A percentile compares a stretch with the other conserved stretches of the same genome.
These are phyloP conservation scores for Venustaconcha ellipsiformis DNA, from an alignment of 1,140 invertebrate species.

Conservation along the genomic window DNA sequence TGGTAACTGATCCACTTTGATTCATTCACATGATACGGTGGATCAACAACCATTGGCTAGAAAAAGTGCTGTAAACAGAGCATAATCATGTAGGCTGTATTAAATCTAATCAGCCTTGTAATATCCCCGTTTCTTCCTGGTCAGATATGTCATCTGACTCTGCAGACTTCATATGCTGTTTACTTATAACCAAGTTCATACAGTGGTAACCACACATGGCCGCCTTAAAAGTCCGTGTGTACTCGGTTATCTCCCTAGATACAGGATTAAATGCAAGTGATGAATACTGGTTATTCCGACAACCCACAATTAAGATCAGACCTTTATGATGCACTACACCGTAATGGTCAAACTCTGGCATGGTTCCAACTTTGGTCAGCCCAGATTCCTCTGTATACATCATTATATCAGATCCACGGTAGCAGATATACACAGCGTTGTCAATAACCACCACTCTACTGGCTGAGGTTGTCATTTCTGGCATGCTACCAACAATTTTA, in stretches of 20 bases:
- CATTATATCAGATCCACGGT: conserved; percentile 24
- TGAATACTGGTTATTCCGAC: conserved; percentile 28
- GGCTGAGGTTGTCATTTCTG: conserved; percentile 12
- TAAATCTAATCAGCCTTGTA: no score
- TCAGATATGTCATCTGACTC: neutral
- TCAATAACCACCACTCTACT: conserved; percentile 24
- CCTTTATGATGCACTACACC: conserved; percentile 24
- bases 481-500: conserved; percentile 25
- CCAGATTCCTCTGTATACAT: conserved; percentile 10
- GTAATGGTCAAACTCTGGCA: conserved; percentile 31
- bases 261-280: conserved; percentile 22
- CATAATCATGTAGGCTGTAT: no score
- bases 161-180: conserved; percentile 9
- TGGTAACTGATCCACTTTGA: no score
- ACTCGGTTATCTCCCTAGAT: conserved; percentile 18
- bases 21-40: no score
- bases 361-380: conserved; percentile 11
- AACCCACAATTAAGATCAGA: conserved; percentile 25
- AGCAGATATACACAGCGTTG: conserved; percentile 27
- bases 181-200: conserved; percentile 15
- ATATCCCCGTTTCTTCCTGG: no score
- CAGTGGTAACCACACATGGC: conserved; percentile 31
- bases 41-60: no score
- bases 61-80: no score
- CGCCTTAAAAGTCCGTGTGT: conserved; percentile 17